Conservation (phyloP, 2,888 invertebrate species). For the Drosophila basisetae region DNA sequence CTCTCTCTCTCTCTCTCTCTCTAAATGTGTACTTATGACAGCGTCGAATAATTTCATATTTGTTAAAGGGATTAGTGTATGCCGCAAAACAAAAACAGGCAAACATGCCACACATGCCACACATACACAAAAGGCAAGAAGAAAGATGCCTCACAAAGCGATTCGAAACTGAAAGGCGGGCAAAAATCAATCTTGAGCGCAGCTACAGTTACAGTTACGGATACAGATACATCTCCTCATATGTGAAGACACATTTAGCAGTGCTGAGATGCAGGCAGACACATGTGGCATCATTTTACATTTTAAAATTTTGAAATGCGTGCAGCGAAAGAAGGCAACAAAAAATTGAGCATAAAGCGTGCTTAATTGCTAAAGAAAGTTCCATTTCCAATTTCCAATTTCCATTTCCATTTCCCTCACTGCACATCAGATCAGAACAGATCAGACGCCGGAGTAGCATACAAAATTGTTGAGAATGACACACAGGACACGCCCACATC, state of each 20-base stretch:
- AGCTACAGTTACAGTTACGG: constrained; percentile 49
- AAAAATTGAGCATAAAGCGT: constrained; percentile 80
- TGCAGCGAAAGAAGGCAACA: constrained; percentile 38
- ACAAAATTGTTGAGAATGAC: constrained; percentile 76
- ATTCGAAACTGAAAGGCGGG: constrained; percentile 62
- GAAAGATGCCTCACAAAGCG: constrained; percentile 33
- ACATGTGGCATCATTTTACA: constrained; percentile 80
- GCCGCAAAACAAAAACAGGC: constrained; percentile 37
- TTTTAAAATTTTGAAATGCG: constrained; percentile 51
- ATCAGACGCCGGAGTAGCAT: constrained; percentile 75
- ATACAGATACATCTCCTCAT: constrained; percentile 39
- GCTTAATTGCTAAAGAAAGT: constrained; percentile 76
- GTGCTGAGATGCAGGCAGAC: constrained; percentile 13
- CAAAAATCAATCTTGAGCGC: constrained; percentile 71
- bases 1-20: background rate
- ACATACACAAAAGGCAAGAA: constrained; percentile 16
- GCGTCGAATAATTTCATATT: constrained; percentile 71
- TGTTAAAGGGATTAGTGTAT: constrained; percentile 58
- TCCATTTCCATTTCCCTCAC: constrained; percentile 37
- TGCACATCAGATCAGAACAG: constrained; percentile 22
- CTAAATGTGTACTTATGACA: constrained; percentile 52
- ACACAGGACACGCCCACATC: constrained; percentile 58
- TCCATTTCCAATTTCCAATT: constrained; percentile 56
- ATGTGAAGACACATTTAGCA: constrained; percentile 20
- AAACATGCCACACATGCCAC: constrained; percentile 43